Conservation (phyloP, 2,888 invertebrate genomes). For the Seira ritae region DNA sequence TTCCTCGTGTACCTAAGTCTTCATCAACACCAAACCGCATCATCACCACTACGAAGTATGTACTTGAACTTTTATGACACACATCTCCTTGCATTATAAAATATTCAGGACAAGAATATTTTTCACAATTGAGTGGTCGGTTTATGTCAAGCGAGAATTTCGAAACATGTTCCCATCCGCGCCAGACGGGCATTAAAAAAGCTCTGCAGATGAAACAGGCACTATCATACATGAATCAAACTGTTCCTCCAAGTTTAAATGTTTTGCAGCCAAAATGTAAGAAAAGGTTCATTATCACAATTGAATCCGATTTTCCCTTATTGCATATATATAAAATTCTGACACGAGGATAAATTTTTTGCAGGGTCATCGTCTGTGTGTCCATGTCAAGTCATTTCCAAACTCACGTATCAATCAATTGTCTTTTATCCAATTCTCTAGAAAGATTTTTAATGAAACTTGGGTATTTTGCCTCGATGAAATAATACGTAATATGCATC, state of each 20-base stretch:
- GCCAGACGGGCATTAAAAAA: no score
- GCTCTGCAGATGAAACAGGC: no score
- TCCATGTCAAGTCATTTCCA: constrained; percentile 25
- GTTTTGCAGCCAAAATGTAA: constrained; percentile 25
- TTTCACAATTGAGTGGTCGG: constrained; percentile 33
- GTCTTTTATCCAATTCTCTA: no score
- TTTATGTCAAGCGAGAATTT: background rate
- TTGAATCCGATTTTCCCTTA: no score
- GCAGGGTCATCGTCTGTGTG: constrained; percentile 43
- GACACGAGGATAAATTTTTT: no score
- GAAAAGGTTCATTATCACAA: no score
- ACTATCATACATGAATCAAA: background rate
- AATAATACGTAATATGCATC: no score
- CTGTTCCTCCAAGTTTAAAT: no score
- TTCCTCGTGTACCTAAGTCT: background rate
- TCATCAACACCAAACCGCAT: background rate
- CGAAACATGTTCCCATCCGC: background rate
- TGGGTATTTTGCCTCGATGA: no score
- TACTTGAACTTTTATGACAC: background rate
- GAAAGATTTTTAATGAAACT: no score
- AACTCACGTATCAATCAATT: constrained; percentile 47
- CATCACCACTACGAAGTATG: constrained; percentile 22
- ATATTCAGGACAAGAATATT: constrained; percentile 6
- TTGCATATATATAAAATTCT: no score
- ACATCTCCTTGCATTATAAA: constrained; percentile 23